phyloP scores from a whole-genome alignment of 1,140 invertebrate species.

The Psix sp. region DNA sequence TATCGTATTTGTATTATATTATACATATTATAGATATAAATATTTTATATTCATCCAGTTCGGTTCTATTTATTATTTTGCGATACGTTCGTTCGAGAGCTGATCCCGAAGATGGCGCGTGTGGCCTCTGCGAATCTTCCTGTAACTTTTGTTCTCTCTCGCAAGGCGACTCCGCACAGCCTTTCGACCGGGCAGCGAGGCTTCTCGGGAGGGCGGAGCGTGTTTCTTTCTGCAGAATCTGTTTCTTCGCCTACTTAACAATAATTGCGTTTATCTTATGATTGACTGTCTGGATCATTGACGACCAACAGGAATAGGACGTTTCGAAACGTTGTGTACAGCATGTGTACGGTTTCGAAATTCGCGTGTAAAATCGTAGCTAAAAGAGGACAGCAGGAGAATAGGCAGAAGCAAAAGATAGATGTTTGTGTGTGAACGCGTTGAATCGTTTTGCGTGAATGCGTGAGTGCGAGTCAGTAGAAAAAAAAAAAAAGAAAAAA shows the following conservation, averaged over 20 bases:
- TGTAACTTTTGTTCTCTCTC: conserved; percentile 41
- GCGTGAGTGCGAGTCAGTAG: conserved; percentile 14
- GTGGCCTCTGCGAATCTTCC: conserved; percentile 48
- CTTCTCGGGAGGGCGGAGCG: conserved; percentile 12
- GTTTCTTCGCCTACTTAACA: conserved; percentile 32
- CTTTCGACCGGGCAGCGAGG: not conserved
- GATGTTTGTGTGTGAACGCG: conserved; percentile 22
- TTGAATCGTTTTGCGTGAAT: conserved; percentile 32
- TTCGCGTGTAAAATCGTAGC: conserved; percentile 49
- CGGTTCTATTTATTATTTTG: conserved; percentile 56
- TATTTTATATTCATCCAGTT: conserved; percentile 61
- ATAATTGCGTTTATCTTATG: conserved; percentile 30
- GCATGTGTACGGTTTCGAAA: conserved; percentile 55
- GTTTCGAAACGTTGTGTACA: conserved; percentile 57
- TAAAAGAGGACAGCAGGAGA: conserved; percentile 21
- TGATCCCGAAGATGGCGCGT: conserved; percentile 3
- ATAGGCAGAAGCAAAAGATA: not conserved
- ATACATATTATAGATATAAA: conserved; percentile 65
- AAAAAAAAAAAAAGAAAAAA: conserved; percentile 1
- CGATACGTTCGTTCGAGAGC: conserved; percentile 36
- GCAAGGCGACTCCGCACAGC: conserved; percentile 10
- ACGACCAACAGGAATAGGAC: conserved; percentile 16
- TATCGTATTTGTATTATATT: conserved; percentile 68
- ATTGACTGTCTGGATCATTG: conserved; percentile 31
- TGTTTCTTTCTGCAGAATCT: conserved; percentile 31